Evolutionary conservation across 2,888 invertebrate genomes (phyloP), one percentile per base, ranked within the genome.

Genomic region (Nyleta sp.): DNA sequence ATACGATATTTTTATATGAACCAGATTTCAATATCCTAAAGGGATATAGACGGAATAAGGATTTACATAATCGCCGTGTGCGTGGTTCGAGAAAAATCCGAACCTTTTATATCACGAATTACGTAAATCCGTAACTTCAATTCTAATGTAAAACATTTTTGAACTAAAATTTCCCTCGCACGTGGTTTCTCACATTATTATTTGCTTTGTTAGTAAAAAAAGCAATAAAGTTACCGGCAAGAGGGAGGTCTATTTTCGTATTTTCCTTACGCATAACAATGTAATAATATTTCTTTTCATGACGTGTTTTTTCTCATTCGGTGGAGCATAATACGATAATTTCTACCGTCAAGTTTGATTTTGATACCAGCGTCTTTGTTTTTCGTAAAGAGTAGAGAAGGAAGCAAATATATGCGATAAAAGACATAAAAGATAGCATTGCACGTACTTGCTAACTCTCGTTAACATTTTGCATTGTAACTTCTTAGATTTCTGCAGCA

Each of bases 41-140:
- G 42, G 33, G 6, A 68, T 38, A 10, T 17, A 8, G 10, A 24
- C 8, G 46, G n/a, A 13, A 38, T 8, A 13, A 10, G 48, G 40
- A 70, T 70, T 60, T 60, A 42, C 59, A 70, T 70, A 70, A 70
- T 70, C 48, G 50, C 8, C 13, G 28, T 15, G n/a, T 57, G 28
- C 35, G 40, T 59, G 57, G 22, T 33, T 40, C 33, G 52, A 44
- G 53, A 52, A 71, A 71, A 60, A 71, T 53, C 53, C 53, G 60
- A 62, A 71, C 42, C 60, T 55, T 70, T 64, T 62, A 60, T 71
- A 53, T 48, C 7, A 55, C 13, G 48, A 55, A 72, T 62, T 62
- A 72, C 48, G 55, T 48, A 48, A 71, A 71, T 71, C 52, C 53
- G 35, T 44, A 35, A 71, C 18, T 62, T 38, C 55, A 15, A 28